These are phyloP conservation scores for Rotaria magnacalcarata DNA, from an alignment of 2,888 invertebrate genomes.

Conservation along the genomic window DNA sequence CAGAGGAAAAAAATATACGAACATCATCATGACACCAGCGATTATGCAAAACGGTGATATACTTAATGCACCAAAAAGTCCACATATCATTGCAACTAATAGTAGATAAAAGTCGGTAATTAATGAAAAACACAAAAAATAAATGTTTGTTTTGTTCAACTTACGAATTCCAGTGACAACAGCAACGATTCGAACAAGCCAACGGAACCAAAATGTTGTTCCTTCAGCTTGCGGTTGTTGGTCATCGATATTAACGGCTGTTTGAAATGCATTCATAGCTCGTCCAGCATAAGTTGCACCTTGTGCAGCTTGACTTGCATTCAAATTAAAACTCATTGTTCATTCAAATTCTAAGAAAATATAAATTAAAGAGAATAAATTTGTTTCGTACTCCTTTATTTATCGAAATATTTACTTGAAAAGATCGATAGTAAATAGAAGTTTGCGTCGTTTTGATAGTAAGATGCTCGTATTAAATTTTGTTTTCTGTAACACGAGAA, in stretches of 20 bases:
- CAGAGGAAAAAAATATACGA: background rate
- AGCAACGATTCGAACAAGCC: background rate
- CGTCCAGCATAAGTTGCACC: background rate
- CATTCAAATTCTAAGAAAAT: background rate
- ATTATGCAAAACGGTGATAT: background rate
- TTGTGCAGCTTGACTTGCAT: background rate
- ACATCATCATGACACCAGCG: slow-evolving; percentile 2
- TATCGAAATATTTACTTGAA: no score
- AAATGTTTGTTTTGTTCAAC: background rate
- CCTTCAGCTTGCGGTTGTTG: background rate
- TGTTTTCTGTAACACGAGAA: no score
- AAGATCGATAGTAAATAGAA: background rate
- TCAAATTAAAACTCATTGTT: background rate
- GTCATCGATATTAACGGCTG: background rate
- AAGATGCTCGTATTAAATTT: background rate
- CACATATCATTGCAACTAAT: slow-evolving; percentile 19
- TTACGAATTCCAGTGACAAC: slow-evolving; percentile 7
- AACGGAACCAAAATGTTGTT: slow-evolving; percentile 32
- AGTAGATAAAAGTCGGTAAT: background rate
- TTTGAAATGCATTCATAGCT: slow-evolving; percentile 2
- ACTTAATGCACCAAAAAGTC: background rate
- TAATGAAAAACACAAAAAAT: no score
- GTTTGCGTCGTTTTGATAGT: background rate
- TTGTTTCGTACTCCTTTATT: no score
- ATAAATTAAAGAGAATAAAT: background rate